phyloP scores from a whole-genome alignment of 2,797 vertebrate genomes.

The Lates japonicus region DNA sequence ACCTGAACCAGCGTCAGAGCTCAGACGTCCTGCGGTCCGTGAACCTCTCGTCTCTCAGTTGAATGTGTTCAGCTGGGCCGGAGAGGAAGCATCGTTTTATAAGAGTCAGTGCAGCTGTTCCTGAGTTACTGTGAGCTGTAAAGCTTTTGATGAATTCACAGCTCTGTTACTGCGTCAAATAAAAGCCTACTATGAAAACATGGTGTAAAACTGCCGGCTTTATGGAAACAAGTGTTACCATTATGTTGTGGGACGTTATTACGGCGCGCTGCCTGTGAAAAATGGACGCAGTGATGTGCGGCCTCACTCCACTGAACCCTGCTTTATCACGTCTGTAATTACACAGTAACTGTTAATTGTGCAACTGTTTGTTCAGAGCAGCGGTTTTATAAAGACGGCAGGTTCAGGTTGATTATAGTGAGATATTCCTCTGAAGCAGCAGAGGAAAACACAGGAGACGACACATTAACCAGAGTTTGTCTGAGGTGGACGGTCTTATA shows the following conservation, averaged over 20 bases:
- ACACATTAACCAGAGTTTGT: too few relatives aligned
- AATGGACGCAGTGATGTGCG: slow-evolving; percentile 60
- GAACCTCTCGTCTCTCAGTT: too few relatives aligned
- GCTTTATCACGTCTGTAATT: slow-evolving; percentile 55
- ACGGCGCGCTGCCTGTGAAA: slow-evolving; percentile 32
- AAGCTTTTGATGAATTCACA: slow-evolving; percentile 75
- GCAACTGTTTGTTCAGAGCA: slow-evolving; percentile 58
- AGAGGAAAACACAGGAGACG: too few relatives aligned
- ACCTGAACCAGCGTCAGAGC: too few relatives aligned
- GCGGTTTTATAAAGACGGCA: slow-evolving; percentile 45
- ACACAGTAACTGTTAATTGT: slow-evolving; percentile 51
- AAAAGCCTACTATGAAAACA: slow-evolving; percentile 81
- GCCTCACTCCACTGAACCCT: slow-evolving; percentile 17
- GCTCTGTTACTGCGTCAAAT: slow-evolving; percentile 73
- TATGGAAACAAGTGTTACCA: slow-evolving; percentile 75
- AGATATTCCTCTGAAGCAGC: too few relatives aligned
- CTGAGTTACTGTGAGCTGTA: slow-evolving; percentile 59
- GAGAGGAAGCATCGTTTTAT: slow-evolving; percentile 53
- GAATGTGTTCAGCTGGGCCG: background rate
- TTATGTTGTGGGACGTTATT: slow-evolving; percentile 60
- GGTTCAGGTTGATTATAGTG: background rate
- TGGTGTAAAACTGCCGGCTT: slow-evolving; percentile 77
- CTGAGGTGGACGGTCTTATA: too few relatives aligned
- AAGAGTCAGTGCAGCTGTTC: slow-evolving; percentile 69
- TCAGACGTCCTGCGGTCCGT: too few relatives aligned